Evolutionary conservation across 2,888 invertebrate genomes (phyloP), one percentile per base, ranked within the genome.

Genomic region (Agriopis aurantiaria): DNA sequence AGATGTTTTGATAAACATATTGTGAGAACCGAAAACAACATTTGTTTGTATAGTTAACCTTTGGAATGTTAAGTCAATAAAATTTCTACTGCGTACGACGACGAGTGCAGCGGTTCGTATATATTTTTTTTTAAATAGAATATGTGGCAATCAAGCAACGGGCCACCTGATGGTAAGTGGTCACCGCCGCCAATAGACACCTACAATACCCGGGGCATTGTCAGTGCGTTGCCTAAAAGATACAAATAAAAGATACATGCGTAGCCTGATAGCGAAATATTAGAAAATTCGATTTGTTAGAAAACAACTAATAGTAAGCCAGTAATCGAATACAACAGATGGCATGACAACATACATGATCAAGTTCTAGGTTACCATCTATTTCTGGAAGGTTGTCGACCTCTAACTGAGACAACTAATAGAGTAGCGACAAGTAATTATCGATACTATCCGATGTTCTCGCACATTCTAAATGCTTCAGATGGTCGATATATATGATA

Each of bases 361-460:
- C 79, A 79, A 83, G 81, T 84, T 84, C 82, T 82, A 82, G 83
- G 80, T 79, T 79, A 79, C 71, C 74, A 72, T 78, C 76, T 73
- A 74, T 73, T 53, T 62, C 76, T 58, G 72, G 61, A 71, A 73
- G 76, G 75, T 76, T 72, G 62, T 59, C 75, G 73, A 75, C 73
- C 76, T 69, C 62, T 60, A 43, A 53, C 56, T 23, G 62, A 60
- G 63, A 60, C 70, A 64, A 46, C 59, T 66, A 57, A 56, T 73
- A 69, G 69, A 71, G 65, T 60, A 65, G 62, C 59, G 71, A 52
- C 53, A 69, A 63, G 55, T 59, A 48, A 61, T 64, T 71, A 73
- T 68, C 69, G 48, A 63, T 49, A 65, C 56, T n/a, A 14, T 40
- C 41, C 57, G 14, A 45, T 59, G 53, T 62, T 73, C 65, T 66